Evolutionary conservation across 2,888 invertebrate species (phyloP).

Genomic region (Aspidiotus rigidus): DNA sequence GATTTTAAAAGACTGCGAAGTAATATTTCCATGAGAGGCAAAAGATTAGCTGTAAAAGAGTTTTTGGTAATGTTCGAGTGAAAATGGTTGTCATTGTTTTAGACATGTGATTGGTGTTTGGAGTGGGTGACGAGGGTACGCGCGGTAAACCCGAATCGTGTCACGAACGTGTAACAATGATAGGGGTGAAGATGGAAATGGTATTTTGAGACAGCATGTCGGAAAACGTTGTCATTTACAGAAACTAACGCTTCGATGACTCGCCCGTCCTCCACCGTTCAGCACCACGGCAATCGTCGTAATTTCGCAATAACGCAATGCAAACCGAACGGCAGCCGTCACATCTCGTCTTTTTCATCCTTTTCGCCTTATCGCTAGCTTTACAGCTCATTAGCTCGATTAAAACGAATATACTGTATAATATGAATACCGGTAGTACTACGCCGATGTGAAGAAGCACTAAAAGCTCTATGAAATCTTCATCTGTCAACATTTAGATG

Average conservation of each 20-base stretch:
- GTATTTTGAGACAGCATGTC: constrained; percentile 29
- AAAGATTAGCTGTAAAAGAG: constrained; percentile 25
- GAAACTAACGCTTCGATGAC: constrained; percentile 21
- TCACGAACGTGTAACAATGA: constrained; percentile 2
- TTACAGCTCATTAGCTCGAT: constrained; percentile 32
- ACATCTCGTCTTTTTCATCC: constrained; percentile 3
- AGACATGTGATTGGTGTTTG: constrained; percentile 29
- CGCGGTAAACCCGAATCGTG: neutral
- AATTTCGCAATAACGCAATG: neutral
- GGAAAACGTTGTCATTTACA: constrained; percentile 31
- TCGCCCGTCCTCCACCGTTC: neutral
- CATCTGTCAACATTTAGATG: constrained; percentile 26
- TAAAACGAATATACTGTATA: constrained; percentile 18
- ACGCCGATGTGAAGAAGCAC: neutral
- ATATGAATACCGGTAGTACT: neutral
- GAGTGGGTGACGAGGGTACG: neutral
- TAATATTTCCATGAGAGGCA: constrained; percentile 14
- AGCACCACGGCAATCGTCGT: neutral
- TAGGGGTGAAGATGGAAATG: constrained; percentile 27
- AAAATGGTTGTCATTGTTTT: constrained; percentile 27
- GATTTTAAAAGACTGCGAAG: constrained; percentile 1
- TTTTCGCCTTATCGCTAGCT: constrained; percentile 29
- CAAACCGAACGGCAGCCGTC: neutral
- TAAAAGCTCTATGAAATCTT: constrained; percentile 24
- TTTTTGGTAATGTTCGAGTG: constrained; percentile 22